Conservation (phyloP, 2,113 vertebrate genomes). For the Spilogale gracilis region DNA sequence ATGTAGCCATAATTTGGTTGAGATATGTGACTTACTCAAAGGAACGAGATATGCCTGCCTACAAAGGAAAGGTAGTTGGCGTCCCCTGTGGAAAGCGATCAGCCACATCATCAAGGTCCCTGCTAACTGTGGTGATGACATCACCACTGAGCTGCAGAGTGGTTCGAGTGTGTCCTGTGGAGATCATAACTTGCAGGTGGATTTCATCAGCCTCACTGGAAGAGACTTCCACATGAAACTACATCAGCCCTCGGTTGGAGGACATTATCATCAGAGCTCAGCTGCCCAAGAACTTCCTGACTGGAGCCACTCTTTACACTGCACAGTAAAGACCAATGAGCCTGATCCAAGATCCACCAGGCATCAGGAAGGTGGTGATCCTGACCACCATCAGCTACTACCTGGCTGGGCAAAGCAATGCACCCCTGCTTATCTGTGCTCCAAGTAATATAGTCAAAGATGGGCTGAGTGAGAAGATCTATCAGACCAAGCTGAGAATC, state of each 20-base stretch:
- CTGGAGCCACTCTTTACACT: constrained; percentile 96
- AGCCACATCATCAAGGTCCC: constrained; percentile 96
- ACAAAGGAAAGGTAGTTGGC: constrained; percentile 93
- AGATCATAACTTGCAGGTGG: constrained; percentile 97
- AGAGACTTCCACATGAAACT: constrained; percentile 95
- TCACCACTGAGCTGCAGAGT: constrained; percentile 95
- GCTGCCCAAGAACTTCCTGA: constrained; percentile 96
- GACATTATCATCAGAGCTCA: constrained; percentile 97
- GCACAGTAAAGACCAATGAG: constrained; percentile 95
- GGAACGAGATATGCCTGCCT: constrained; percentile 95
- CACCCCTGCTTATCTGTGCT: constrained; percentile 95
- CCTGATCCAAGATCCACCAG: constrained; percentile 95
- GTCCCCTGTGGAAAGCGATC: constrained; percentile 95
- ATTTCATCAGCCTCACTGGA: constrained; percentile 97
- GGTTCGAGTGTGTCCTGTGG: constrained; percentile 94
- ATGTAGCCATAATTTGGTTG: constrained; percentile 51
- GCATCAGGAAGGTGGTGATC: constrained; percentile 95
- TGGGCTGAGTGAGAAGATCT: constrained; percentile 95
- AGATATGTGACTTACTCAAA: constrained; percentile 97
- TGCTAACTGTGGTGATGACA: constrained; percentile 97
- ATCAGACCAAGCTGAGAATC: constrained; percentile 95
- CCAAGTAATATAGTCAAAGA: constrained; percentile 96
- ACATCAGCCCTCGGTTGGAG: constrained; percentile 96
- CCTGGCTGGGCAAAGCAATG: constrained; percentile 95
- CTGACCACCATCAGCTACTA: constrained; percentile 96